phyloP scores from a whole-genome alignment of 2,888 invertebrate genomes.

The Polyploca ridens region DNA sequence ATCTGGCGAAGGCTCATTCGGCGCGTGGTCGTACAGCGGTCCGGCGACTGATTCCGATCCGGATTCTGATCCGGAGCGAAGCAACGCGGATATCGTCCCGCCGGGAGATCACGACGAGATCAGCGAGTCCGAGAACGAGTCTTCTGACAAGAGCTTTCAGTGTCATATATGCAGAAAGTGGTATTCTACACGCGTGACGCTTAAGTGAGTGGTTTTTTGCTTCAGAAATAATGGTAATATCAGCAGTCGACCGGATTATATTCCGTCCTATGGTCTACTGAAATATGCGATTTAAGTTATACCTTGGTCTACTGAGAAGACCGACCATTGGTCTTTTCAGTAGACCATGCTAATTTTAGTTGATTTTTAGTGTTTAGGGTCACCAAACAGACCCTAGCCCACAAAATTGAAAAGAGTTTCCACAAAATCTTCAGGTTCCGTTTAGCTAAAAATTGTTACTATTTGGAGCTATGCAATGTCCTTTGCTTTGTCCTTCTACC shows the following conservation, averaged over 20 bases:
- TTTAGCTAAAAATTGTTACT: too few relatives aligned
- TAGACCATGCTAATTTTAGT: not conserved
- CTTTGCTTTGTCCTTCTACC: too few relatives aligned
- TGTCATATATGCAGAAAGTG: conserved; percentile 79
- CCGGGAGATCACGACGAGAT: conserved; percentile 61
- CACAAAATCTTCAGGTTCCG: too few relatives aligned
- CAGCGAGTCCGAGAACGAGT: conserved; percentile 77
- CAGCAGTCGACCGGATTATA: too few relatives aligned
- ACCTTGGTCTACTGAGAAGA: too few relatives aligned
- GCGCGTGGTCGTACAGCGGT: conserved; percentile 60
- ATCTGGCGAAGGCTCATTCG: conserved; percentile 54
- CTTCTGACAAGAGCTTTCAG: conserved; percentile 79
- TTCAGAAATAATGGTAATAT: not conserved
- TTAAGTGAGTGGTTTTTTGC: conserved; percentile 65
- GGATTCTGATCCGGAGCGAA: conserved; percentile 61
- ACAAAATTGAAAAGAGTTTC: too few relatives aligned
- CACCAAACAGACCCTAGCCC: too few relatives aligned
- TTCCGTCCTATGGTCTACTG: too few relatives aligned
- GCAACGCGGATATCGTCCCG: conserved; percentile 32
- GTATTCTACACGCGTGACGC: conserved; percentile 77
- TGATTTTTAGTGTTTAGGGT: too few relatives aligned
- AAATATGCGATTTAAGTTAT: too few relatives aligned
- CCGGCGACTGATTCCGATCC: conserved; percentile 50
- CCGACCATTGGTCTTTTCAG: not conserved
- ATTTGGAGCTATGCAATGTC: too few relatives aligned